These are phyloP conservation scores for Glaucidium brasilianum DNA, from an alignment of 2,113 vertebrate genomes.

Conservation along the genomic window DNA sequence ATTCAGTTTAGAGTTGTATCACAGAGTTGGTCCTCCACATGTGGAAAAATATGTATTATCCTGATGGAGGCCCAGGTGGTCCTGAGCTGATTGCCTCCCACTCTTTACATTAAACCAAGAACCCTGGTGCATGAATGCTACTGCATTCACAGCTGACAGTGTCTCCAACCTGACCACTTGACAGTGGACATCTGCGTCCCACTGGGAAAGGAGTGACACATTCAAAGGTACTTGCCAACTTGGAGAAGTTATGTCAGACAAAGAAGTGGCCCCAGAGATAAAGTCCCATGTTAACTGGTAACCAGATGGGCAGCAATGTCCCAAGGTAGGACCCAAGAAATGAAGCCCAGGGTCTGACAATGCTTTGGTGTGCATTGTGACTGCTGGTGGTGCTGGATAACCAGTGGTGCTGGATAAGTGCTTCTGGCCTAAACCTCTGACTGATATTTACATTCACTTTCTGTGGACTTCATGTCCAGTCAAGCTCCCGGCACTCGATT, in stretches of 20 bases:
- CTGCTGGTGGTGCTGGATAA: neutral
- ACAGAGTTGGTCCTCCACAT: neutral
- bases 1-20: neutral
- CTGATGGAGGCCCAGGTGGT: neutral
- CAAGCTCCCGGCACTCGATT: accelerated
- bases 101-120: neutral
- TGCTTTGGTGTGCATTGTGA: neutral
- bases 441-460: neutral
- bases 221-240: neutral
- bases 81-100: neutral
- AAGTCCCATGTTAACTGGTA: neutral
- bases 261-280: neutral
- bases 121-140: accelerated
- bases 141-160: neutral
- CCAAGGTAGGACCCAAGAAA: neutral
- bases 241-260: neutral
- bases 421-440: neutral
- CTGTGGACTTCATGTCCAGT: neutral
- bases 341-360: neutral
- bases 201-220: neutral
- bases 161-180: neutral
- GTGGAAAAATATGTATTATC: neutral
- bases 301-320: neutral
- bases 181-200: neutral
- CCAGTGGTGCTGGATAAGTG: too few species aligned